Base-by-base conservation (phyloP, 2,888 invertebrate species). In the Eudemis profundana region DNA sequence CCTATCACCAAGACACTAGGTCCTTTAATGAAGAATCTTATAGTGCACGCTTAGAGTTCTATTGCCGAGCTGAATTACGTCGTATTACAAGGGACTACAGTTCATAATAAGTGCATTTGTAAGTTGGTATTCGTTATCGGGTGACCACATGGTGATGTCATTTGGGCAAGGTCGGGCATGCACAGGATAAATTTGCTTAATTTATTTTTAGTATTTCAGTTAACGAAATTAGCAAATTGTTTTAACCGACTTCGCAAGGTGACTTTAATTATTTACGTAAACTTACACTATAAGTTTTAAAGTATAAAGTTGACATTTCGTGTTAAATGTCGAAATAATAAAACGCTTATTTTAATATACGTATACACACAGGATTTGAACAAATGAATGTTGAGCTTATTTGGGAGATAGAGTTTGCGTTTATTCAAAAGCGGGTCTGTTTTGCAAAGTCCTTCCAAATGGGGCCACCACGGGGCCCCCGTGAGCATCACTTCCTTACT, bases 91-190 rank as follows among this genome's bases (percentile, higher is more conserved):
- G 15, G n/a, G 15, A 10, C 19, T 53, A 65, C n/a, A 14, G 53
- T 59, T 15, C n/a, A 44, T 12, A 10, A 2, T 3, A 23, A 44
- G 29, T 5, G 51, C 8, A 33, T 36, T 17, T 27, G n/a, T 40
- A 36, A 14, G 14, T 51, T 42, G 40, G 19, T 44, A 15, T 38
- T 36, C 27, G 49, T 68, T 57, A 66, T 68, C 70, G 50, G 64
- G 19, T 67, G 76, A 73, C 74, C 72, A 75, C 72, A 73, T 59
- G 64, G 33, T 78, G 74, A 78, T 72, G 79, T 78, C 77, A 78
- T 23, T 69, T 71, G 70, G 72, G 76, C 72, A 71, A 63, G 71
- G 71, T 70, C 68, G 59, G 64, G 57, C 50, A 33, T 46, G 62
- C n/a, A 44, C 64, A 23, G 57, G 64, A 51, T 51, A 59, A 64